Conservation (phyloP, 2,797 vertebrate genomes). For the Aulostomus chinensis region DNA sequence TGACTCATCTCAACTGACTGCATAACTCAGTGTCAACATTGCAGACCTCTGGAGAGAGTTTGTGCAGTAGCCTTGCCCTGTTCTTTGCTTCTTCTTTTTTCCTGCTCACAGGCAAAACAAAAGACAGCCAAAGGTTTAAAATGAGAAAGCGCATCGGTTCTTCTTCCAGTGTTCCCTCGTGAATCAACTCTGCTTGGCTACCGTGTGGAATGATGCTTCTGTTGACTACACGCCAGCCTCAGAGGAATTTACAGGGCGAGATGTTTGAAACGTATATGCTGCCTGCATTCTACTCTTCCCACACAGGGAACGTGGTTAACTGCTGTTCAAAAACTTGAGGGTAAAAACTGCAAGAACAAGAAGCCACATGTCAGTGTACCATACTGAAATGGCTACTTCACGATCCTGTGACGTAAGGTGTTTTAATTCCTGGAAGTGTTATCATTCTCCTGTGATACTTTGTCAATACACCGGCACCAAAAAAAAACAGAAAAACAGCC, state of each 20-base stretch:
- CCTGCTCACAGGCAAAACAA: conserved; percentile 6
- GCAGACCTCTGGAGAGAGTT: too few species aligned
- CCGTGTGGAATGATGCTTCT: conserved; percentile 35
- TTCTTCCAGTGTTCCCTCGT: conserved; percentile 24
- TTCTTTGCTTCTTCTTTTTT: too few species aligned
- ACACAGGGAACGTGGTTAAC: conserved; percentile 14
- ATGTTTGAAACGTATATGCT: conserved; percentile 19
- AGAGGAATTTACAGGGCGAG: conserved; percentile 33
- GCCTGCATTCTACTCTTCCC: conserved; percentile 10
- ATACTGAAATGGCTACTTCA: neutral
- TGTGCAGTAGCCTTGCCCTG: too few species aligned
- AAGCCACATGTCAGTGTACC: neutral
- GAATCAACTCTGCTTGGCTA: conserved; percentile 40
- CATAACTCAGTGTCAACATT: too few species aligned
- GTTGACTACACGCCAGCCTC: conserved; percentile 44
- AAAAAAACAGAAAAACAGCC: too few species aligned
- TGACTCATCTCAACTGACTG: too few species aligned
- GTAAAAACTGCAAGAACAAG: conserved; percentile 6
- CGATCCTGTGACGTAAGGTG: neutral
- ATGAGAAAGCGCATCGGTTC: conserved; percentile 15
- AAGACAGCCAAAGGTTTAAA: conserved; percentile 10
- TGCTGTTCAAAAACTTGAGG: conserved; percentile 11
- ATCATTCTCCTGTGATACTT: too few species aligned
- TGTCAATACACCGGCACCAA: too few species aligned
- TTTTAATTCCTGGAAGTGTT: too few species aligned